A percentile compares a stretch with the other conserved stretches of the same genome.
These are phyloP conservation scores for Pristionchus entomophagus DNA, from an alignment of 2,888 invertebrate species.

Conservation along the genomic window DNA sequence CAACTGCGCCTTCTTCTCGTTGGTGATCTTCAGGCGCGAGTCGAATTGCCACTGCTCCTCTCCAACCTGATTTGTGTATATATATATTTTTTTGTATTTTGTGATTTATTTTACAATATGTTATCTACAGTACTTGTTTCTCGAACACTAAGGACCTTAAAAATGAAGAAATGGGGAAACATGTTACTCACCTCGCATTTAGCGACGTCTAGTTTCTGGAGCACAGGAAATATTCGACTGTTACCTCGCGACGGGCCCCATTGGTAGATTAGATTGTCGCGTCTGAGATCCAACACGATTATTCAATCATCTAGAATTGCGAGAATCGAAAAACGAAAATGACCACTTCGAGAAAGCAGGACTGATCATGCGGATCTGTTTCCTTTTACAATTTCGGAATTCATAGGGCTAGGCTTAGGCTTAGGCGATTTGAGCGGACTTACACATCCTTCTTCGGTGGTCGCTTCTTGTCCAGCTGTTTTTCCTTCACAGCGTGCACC, in stretches of 20 bases:
- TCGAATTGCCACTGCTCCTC: background rate
- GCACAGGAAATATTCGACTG: background rate
- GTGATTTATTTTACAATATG: too few relatives aligned
- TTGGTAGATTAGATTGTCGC: background rate
- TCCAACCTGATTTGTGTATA: too few relatives aligned
- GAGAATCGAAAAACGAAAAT: too few relatives aligned
- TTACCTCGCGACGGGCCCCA: background rate
- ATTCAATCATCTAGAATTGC: too few relatives aligned
- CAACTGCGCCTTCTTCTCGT: background rate
- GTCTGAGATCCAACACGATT: background rate
- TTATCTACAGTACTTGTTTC: too few relatives aligned
- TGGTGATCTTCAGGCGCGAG: background rate
- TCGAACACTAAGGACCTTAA: too few relatives aligned
- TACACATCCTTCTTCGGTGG: background rate
- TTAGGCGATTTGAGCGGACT: background rate
- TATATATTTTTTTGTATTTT: too few relatives aligned
- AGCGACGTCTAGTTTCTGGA: background rate
- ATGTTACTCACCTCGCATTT: background rate
- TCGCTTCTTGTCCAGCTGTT: background rate
- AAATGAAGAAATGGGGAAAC: background rate
- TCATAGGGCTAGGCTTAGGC: too few relatives aligned
- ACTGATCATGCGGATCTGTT: too few relatives aligned
- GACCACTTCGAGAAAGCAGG: too few relatives aligned
- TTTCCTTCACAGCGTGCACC: background rate
- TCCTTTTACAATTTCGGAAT: too few relatives aligned